phyloP scores from a whole-genome alignment of 2,113 vertebrate genomes.

The Melospiza melodia region DNA sequence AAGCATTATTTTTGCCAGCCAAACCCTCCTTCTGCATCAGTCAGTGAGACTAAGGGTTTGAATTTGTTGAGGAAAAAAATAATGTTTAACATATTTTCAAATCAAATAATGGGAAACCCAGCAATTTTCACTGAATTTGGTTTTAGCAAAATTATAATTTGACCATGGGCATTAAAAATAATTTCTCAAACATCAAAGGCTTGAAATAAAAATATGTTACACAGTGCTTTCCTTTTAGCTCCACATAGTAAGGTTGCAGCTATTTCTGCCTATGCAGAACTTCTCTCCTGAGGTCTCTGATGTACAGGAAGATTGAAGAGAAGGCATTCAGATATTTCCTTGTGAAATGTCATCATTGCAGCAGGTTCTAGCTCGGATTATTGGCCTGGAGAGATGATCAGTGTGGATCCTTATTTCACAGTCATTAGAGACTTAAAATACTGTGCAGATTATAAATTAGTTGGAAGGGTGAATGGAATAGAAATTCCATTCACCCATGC shows the following conservation, averaged over 20 bases:
- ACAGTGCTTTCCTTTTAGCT: not conserved
- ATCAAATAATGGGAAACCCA: not conserved
- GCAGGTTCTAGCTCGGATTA: not conserved
- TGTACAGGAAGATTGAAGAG: not conserved
- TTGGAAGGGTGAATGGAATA: not conserved
- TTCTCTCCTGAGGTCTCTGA: not conserved
- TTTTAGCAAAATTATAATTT: not conserved
- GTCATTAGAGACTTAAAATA: conserved; percentile 22
- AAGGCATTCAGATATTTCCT: not conserved
- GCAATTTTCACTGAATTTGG: not conserved
- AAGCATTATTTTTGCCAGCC: not conserved
- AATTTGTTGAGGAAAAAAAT: not conserved
- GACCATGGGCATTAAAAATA: not conserved
- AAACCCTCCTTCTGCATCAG: not conserved
- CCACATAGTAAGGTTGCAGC: not conserved
- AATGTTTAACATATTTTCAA: not conserved
- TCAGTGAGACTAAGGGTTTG: not conserved
- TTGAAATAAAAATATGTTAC: not conserved
- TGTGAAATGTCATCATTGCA: conserved; percentile 17
- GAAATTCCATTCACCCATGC: not conserved
- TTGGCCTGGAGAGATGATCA: conserved; percentile 25
- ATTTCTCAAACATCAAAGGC: not conserved
- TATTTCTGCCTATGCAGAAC: not conserved
- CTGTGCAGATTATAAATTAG: conserved; percentile 1
- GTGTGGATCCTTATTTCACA: not conserved